Base-by-base conservation (phyloP, 1,140 invertebrate species). In the Drosophila mauritiana region DNA sequence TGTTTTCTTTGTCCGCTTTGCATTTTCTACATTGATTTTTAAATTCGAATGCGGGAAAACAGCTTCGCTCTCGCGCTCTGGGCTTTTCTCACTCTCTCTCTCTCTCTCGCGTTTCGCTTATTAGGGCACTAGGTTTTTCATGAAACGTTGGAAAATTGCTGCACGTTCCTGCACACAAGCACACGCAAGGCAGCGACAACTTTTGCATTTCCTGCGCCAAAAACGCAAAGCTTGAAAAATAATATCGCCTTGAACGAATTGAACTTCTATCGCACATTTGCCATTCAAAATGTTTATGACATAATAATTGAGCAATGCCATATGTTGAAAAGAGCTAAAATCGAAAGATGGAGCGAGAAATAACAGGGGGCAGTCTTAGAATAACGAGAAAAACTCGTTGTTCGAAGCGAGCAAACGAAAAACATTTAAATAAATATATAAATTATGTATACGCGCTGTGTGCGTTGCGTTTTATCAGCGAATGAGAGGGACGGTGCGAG, bases 81-180 rank as follows among this genome's bases (percentile, higher is more conserved):
- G 63, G 55, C 61, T 64, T 49, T 73, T 39, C 45, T 64, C 49
- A 63, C 70, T 64, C 48, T 73, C 69, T 49, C 69, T 39, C 45
- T 64, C 49, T 74, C 70, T 64, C 48, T 73, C 69, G 59, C 43
- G 22, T 8, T 57, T 62, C 7, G 57, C 73, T 90, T 91, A 91
- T 84, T 90, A 91, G 88, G 88, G 88, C 88, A 91, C 80, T 91
- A 84, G 88, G 88, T 91, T 91, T 63, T 88, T 88, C 83, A 80
- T 86, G 77, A 83, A 88, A 58, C 76, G 52, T 73, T 64, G 80
- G 85, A 81, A 90, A 89, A 89, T 75, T 81, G 73, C 77, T 82
- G 80, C 68, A 74, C 80, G 64, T 55, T 55, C 42, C 48, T 51
- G 20, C 62, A 78, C 57, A 55, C 55, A 69, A 6, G 46, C 42